Evolutionary conservation across 2,113 vertebrate genomes (phyloP).

Genomic region (Leptocoma aspasia): DNA sequence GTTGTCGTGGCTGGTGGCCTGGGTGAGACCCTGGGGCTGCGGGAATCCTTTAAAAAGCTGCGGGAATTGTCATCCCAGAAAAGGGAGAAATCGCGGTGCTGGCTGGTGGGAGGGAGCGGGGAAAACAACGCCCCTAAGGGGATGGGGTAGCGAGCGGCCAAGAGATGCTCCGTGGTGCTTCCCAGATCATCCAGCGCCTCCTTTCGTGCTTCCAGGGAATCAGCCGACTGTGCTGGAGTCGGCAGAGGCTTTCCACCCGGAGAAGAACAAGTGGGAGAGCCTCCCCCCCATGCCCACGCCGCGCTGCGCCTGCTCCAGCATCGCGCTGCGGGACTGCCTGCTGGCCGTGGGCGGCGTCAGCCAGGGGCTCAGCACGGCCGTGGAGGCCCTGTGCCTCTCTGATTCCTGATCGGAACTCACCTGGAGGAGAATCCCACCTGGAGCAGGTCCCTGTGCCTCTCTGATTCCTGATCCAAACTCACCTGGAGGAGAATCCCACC

Average conservation of each 20-base stretch:
- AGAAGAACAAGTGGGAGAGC: conserved; percentile 91
- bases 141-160: neutral
- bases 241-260: conserved; percentile 87
- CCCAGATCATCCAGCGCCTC: neutral
- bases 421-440: neutral
- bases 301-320: conserved; percentile 90
- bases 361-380: conserved; percentile 87
- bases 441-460: neutral
- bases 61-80: accelerated
- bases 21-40: conserved; percentile 70
- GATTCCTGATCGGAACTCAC: conserved; percentile 56
- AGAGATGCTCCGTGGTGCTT: accelerated
- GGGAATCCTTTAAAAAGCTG: accelerated
- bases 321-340: conserved; percentile 86
- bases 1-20: conserved; percentile 90
- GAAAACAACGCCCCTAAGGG: accelerated
- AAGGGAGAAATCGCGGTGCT: neutral
- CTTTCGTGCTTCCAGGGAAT: conserved; percentile 76
- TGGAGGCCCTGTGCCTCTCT: conserved; percentile 89
- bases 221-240: conserved; percentile 91
- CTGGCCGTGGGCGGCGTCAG: conserved; percentile 92
- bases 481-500: accelerated
- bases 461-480: accelerated
- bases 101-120: neutral
- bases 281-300: conserved; percentile 89